Evolutionary conservation across 1,140 invertebrate species (phyloP).

Genomic region (Phenacoccus solenopsis): DNA sequence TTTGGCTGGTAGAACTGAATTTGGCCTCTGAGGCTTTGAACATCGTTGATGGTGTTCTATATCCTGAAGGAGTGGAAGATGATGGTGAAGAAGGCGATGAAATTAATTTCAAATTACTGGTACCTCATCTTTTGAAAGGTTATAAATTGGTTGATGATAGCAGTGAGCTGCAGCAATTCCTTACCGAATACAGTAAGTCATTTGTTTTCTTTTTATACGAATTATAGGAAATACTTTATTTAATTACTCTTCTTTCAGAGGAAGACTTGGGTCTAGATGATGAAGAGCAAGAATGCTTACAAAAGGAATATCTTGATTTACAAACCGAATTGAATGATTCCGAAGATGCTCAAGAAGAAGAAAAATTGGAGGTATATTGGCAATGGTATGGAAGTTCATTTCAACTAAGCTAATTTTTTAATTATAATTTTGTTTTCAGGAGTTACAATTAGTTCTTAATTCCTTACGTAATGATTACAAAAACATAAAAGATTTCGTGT

Average conservation of each 20-base stretch:
- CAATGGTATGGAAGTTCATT: background rate
- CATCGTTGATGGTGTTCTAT: background rate
- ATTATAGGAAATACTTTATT: background rate
- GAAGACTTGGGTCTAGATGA: background rate
- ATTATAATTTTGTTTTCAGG: background rate
- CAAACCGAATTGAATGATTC: background rate
- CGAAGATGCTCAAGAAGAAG: background rate
- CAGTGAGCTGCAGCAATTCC: background rate
- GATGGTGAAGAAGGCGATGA: background rate
- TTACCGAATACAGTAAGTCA: background rate
- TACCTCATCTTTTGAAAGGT: background rate
- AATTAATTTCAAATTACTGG: background rate
- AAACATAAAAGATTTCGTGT: background rate
- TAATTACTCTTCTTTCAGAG: background rate
- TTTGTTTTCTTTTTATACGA: background rate
- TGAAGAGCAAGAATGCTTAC: background rate
- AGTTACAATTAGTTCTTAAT: background rate
- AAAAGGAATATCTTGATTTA: background rate
- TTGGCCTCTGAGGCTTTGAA: background rate
- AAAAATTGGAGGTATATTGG: background rate
- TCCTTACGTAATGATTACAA: background rate
- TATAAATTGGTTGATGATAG: background rate
- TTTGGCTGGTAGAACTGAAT: conserved; percentile 8
- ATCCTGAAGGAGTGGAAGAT: background rate
- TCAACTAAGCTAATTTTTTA: background rate